These are phyloP conservation scores for Decapterus maruadsi DNA, from an alignment of 2,797 vertebrate species.

Conservation along the genomic window DNA sequence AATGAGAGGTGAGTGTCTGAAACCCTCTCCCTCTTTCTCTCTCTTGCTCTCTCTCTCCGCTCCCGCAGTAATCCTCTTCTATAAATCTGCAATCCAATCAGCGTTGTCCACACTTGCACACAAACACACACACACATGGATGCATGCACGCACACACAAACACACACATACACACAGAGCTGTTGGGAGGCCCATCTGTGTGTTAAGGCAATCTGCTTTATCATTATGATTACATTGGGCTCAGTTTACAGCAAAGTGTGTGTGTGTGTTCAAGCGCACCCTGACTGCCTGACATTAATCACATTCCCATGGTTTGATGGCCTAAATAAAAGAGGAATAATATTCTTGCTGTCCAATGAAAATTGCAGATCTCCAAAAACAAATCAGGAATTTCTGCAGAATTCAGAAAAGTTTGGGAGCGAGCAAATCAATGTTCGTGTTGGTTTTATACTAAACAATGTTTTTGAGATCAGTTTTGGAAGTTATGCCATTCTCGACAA, in stretches of 20 bases:
- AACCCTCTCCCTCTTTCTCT: slow-evolving; percentile 61
- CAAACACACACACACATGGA: slow-evolving; percentile 56
- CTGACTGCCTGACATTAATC: slow-evolving; percentile 79
- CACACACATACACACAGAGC: slow-evolving; percentile 64
- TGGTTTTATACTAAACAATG: not conserved
- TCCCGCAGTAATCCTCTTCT: slow-evolving; percentile 83
- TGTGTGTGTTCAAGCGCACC: slow-evolving; percentile 44
- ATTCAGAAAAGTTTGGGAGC: slow-evolving; percentile 14
- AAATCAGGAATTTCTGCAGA: slow-evolving; percentile 48
- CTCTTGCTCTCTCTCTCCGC: slow-evolving; percentile 67
- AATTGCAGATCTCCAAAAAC: slow-evolving; percentile 56
- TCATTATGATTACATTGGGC: slow-evolving; percentile 89
- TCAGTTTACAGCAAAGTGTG: slow-evolving; percentile 89
- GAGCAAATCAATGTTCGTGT: not conserved
- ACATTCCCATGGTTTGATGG: slow-evolving; percentile 83
- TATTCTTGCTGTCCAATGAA: slow-evolving; percentile 72
- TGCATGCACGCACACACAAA: slow-evolving; percentile 55
- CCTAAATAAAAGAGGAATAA: slow-evolving; percentile 80
- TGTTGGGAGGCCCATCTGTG: slow-evolving; percentile 89
- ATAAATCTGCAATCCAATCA: slow-evolving; percentile 86
- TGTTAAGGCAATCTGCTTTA: slow-evolving; percentile 91
- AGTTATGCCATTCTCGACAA: not conserved
- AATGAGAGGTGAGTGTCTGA: slow-evolving; percentile 83
- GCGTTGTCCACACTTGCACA: slow-evolving; percentile 77
- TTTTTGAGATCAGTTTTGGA: not conserved